Percentiles rank a stretch among this genome's conserved stretches.
Conservation (phyloP, 30 jellyfish, hydroid and myxozoan genomes). For the Rhopilema esculentum region DNA sequence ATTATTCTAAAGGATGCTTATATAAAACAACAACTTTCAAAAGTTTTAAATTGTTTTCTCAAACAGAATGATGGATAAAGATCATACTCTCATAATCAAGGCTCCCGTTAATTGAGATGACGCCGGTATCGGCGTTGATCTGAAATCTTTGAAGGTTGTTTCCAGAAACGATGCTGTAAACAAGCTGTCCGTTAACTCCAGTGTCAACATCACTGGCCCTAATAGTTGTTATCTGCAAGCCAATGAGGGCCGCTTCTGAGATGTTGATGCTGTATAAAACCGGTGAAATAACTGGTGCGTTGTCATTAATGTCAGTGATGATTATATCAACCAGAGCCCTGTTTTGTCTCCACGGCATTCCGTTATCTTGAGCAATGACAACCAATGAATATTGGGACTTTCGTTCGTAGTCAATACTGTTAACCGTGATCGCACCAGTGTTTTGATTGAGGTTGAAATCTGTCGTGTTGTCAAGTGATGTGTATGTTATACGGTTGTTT, state of each 20-base stretch:
- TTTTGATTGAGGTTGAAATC: conserved; percentile 65
- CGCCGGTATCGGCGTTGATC: conserved; percentile 74
- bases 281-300: conserved; percentile 75
- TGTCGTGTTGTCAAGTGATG: conserved; percentile 74
- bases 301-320: conserved; percentile 81
- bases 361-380: conserved; percentile 82
- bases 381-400: conserved; percentile 74
- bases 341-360: conserved; percentile 68
- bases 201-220: conserved; percentile 82
- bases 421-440: conserved; percentile 77
- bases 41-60: no score
- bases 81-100: conserved; percentile 69
- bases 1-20: no score
- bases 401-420: conserved; percentile 64
- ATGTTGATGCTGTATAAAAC: conserved; percentile 55
- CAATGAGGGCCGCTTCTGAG: conserved; percentile 89
- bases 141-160: conserved; percentile 29
- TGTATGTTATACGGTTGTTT: conserved; percentile 33
- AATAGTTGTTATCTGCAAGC: conserved; percentile 54
- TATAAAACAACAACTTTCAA: no score
- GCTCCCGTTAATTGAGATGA: conserved; percentile 48
- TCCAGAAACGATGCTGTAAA: conserved; percentile 56
- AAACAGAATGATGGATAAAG: no score
- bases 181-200: conserved; percentile 69
- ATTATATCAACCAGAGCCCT: conserved; percentile 76